Percentiles rank a stretch among this genome's conserved stretches.
phyloP scores from a whole-genome alignment of 2,113 vertebrate species.

The Miniopterus natalensis region DNA sequence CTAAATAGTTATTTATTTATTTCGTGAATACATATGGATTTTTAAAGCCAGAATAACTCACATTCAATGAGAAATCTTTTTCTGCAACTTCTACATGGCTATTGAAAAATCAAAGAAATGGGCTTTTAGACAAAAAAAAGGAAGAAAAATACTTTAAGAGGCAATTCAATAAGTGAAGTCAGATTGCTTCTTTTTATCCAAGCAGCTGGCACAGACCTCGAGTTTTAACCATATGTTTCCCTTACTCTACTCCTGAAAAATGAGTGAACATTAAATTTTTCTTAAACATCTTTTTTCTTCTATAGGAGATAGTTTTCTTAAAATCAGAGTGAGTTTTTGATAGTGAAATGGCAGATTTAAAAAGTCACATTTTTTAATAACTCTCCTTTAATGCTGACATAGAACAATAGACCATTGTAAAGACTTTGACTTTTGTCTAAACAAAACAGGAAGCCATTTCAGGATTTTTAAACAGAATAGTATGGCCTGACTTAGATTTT shows the following conservation, averaged over 20 bases:
- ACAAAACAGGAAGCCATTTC: neutral
- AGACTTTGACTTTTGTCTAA: slow-evolving; percentile 5
- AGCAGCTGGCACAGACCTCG: neutral
- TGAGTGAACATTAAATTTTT: slow-evolving; percentile 3
- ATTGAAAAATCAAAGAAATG: slow-evolving; percentile 50
- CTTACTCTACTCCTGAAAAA: neutral
- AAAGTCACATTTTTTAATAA: neutral
- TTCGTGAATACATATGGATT: slow-evolving; percentile 26
- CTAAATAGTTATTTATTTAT: slow-evolving; percentile 51
- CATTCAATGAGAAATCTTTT: neutral
- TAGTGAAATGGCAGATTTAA: neutral
- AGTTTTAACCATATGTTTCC: neutral
- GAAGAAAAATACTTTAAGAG: slow-evolving; percentile 13
- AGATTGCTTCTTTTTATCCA: neutral
- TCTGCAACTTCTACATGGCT: slow-evolving; percentile 48
- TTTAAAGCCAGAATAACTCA: slow-evolving; percentile 48
- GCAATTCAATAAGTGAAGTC: neutral
- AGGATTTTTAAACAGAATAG: slow-evolving; percentile 6
- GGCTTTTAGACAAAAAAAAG: neutral
- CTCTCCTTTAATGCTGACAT: neutral
- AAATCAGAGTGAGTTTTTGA: neutral
- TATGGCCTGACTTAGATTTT: neutral
- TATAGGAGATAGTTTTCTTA: neutral
- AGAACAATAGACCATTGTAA: neutral
- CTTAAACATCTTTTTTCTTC: neutral